Evolutionary conservation across 2,888 invertebrate species (phyloP), one percentile per base, ranked within the genome.

Genomic region (Isotomurus palustris): DNA sequence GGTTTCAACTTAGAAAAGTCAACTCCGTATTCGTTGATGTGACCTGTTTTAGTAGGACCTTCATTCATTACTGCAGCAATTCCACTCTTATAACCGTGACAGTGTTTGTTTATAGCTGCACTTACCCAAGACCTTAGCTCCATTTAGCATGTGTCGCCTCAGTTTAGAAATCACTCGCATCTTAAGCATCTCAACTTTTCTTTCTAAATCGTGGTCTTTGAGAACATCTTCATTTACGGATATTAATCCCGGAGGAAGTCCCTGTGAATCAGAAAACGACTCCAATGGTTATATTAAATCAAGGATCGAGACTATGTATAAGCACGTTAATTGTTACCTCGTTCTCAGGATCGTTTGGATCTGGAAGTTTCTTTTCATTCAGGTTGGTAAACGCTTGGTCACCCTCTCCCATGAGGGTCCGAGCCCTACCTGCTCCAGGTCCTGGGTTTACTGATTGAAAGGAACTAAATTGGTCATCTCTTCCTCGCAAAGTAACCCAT

Each of bases 21-120:
- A 2, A 70, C 70, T 28, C 70, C 70, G 43, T 70, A 70, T 40
- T 66, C 60, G 45, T 70, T 70, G 10, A 70, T 53, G 29, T 70
- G 70, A 25, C 68, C 70, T 70, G 49, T 8, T 35, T 50, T 41
- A 14, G 5, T 2, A 43, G 8, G 14, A 32, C 32, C 32, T 14
- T 21, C 44, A 44, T 17, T 21, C 5, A 45, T 45, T 24, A 17
- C n/a, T 32, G 35, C 35, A 32, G 35, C 10, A 12, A 32, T 32
- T 12, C 35, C 10, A 32, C n/a, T n/a, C n/a, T n/a, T n/a, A n/a
- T n/a, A n/a, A n/a, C n/a, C n/a, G n/a, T n/a, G n/a, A n/a, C n/a
- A n/a, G n/a, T n/a, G n/a, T n/a, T n/a, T n/a, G n/a, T n/a, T 21
- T 36, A 19, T 25, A 2, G 14, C 27, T 14, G 21, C 14, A 14